A percentile compares a stretch with the other conserved stretches of the same genome.
These are phyloP conservation scores for Daktulosphaira vitifoliae DNA, from an alignment of 1,140 invertebrate species.

Conservation along the genomic window DNA sequence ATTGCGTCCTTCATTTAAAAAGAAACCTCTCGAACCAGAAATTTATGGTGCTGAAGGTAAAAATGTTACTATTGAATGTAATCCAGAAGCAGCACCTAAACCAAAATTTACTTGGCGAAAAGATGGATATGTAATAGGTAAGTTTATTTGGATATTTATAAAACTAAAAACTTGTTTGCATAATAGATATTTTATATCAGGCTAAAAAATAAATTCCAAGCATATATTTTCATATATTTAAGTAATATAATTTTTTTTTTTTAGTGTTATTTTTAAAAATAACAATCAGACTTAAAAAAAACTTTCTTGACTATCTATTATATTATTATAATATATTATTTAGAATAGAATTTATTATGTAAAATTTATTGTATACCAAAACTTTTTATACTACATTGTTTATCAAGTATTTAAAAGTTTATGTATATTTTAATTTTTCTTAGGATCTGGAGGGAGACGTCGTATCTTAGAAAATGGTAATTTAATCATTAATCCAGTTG, in stretches of 20 bases:
- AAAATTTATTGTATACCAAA: too few species aligned
- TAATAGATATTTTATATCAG: too few species aligned
- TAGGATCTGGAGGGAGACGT: conserved; percentile 59
- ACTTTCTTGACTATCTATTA: too few species aligned
- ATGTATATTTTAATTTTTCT: conserved; percentile 1
- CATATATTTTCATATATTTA: background rate
- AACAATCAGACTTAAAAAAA: background rate
- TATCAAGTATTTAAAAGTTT: too few species aligned
- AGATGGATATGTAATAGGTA: conserved; percentile 70
- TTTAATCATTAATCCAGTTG: conserved; percentile 76
- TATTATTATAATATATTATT: too few species aligned
- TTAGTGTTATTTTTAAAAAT: background rate
- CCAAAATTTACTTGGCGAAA: conserved; percentile 87
- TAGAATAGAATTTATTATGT: too few species aligned
- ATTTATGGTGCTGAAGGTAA: conserved; percentile 82
- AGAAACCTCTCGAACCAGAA: conserved; percentile 75
- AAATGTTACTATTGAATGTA: conserved; percentile 84
- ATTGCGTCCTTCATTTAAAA: conserved; percentile 82
- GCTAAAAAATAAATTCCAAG: background rate
- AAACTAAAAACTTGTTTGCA: too few species aligned
- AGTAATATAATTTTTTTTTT: background rate
- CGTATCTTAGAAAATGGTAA: conserved; percentile 74
- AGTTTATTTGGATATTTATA: too few species aligned
- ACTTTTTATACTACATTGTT: too few species aligned
- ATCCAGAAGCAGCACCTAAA: conserved; percentile 86